phyloP scores from a whole-genome alignment of 1,140 invertebrate genomes.

The Trachymyrmex cornetzi region DNA sequence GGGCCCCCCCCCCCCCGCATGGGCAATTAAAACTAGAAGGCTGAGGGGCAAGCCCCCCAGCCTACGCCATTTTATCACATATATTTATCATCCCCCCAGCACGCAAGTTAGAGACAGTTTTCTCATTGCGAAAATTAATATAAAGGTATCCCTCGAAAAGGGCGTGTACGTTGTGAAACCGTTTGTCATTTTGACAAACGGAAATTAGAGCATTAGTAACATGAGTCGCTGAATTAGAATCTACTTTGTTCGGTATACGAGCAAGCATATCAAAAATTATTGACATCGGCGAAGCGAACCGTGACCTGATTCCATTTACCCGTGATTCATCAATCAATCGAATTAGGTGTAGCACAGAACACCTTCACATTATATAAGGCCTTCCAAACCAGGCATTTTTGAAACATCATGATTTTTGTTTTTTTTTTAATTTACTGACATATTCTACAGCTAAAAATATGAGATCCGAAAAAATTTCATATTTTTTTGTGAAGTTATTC shows the following conservation, averaged over 20 bases:
- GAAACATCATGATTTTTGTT: too few relatives aligned
- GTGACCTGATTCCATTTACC: conserved; percentile 64
- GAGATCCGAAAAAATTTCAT: too few relatives aligned
- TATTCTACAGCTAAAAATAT: too few relatives aligned
- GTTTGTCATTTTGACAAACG: conserved; percentile 78
- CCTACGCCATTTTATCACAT: too few relatives aligned
- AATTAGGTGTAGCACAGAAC: background rate
- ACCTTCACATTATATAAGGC: background rate
- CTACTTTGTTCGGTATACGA: conserved; percentile 47
- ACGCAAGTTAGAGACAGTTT: conserved; percentile 23
- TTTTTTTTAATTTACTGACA: too few relatives aligned
- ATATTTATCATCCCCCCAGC: too few relatives aligned
- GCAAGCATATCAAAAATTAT: conserved; percentile 76
- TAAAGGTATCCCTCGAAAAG: conserved; percentile 39
- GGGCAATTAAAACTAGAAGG: too few relatives aligned
- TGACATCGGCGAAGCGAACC: conserved; percentile 62
- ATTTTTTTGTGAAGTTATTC: too few relatives aligned
- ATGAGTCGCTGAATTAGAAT: conserved; percentile 60
- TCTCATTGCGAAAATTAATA: conserved; percentile 18
- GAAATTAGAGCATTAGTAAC: conserved; percentile 84
- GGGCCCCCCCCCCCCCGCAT: too few relatives aligned
- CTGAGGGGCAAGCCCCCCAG: too few relatives aligned
- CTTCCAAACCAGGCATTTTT: too few relatives aligned
- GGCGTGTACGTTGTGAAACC: conserved; percentile 75
- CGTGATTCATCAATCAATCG: conserved; percentile 51